Evolutionary conservation across 2,113 vertebrate species (phyloP).

Genomic region (Sorex fumeus): DNA sequence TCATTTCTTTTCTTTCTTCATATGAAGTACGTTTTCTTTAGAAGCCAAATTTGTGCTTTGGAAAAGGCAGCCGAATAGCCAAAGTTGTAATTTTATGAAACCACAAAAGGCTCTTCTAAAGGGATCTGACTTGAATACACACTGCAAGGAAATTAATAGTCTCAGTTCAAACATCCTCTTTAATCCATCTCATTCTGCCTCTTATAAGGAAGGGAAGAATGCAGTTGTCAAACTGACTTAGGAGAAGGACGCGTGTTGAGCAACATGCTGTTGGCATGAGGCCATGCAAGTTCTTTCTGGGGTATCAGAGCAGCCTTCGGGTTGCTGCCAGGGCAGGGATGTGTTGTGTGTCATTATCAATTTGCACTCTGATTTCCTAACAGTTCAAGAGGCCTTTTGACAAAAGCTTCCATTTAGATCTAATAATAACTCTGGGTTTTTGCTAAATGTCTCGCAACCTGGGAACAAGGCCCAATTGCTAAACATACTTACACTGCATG

Average conservation of each 20-base stretch:
- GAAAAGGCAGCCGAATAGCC: conserved; percentile 70
- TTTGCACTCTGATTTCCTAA: conserved; percentile 81
- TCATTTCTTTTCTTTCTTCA: conserved; percentile 68
- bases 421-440: conserved; percentile 81
- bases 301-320: conserved; percentile 64
- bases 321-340: conserved; percentile 67
- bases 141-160: conserved; percentile 78
- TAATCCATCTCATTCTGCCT: conserved; percentile 70
- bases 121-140: conserved; percentile 75
- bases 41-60: conserved; percentile 78
- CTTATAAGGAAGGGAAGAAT: conserved; percentile 60
- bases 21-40: conserved; percentile 72
- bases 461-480: conserved; percentile 79
- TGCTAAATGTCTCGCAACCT: conserved; percentile 73
- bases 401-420: conserved; percentile 79
- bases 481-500: conserved; percentile 67
- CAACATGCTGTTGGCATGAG: conserved; percentile 17
- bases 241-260: conserved; percentile 48
- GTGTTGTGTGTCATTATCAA: conserved; percentile 77
- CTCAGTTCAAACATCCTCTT: conserved; percentile 72
- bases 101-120: conserved; percentile 75
- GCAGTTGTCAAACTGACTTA: conserved; percentile 51
- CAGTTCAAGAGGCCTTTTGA: conserved; percentile 77
- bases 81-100: conserved; percentile 81
- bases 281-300: conserved; percentile 58